Conservation (phyloP, 2,113 vertebrate genomes). For the Diadophis punctatus region DNA sequence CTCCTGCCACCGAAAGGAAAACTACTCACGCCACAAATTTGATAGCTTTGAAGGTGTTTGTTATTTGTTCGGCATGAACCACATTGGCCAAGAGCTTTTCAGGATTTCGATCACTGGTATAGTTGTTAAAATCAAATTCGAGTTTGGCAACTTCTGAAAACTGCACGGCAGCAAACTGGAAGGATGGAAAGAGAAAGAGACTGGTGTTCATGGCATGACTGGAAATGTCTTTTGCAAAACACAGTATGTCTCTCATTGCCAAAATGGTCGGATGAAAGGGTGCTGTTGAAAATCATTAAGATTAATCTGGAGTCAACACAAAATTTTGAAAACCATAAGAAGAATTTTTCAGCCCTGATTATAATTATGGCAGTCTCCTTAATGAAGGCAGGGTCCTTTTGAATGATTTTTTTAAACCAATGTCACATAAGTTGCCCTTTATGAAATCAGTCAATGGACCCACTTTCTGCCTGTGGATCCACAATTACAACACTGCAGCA, state of each 20-base stretch:
- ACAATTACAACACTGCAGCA: not conserved
- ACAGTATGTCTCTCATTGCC: too few relatives aligned
- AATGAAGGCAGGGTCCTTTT: not conserved
- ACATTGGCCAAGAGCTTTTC: constrained; percentile 38
- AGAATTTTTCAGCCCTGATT: not conserved
- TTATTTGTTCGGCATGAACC: constrained; percentile 30
- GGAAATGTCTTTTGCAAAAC: not conserved
- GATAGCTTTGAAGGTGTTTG: constrained; percentile 72
- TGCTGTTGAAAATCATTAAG: not conserved
- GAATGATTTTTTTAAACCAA: not conserved
- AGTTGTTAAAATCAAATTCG: constrained; percentile 75
- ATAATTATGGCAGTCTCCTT: not conserved
- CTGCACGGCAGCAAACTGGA: constrained; percentile 81
- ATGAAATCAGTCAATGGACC: not conserved
- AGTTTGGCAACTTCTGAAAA: constrained; percentile 16
- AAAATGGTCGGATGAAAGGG: not conserved
- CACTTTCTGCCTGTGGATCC: not conserved
- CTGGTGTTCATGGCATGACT: not conserved
- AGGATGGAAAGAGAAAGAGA: not conserved
- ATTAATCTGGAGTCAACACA: not conserved
- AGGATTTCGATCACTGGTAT: constrained; percentile 40
- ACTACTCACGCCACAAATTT: constrained; percentile 69
- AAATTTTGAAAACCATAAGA: not conserved
- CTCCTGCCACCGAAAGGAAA: not conserved
- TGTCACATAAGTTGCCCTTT: not conserved